Conservation (phyloP, 2,113 vertebrate genomes). For the Nothocercus nigrocapillus region DNA sequence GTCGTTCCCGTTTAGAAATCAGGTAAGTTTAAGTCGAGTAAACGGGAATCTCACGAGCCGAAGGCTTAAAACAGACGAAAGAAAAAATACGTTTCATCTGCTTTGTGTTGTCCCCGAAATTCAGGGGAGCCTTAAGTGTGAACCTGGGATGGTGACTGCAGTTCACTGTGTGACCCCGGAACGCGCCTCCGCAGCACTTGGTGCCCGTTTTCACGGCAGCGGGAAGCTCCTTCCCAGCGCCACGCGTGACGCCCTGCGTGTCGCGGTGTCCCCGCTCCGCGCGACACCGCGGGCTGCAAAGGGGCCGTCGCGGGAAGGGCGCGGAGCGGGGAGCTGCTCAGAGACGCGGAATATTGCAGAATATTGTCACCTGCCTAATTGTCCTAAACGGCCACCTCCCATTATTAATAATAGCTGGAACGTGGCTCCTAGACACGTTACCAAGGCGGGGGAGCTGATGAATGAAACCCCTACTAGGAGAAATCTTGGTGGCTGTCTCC, state of each 20-base stretch:
- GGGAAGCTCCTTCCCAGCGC: neutral
- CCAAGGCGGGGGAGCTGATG: constrained; percentile 79
- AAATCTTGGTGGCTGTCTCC: constrained; percentile 91
- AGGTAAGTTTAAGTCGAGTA: neutral
- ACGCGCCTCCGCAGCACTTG: neutral
- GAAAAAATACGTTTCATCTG: neutral
- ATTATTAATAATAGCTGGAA: constrained; percentile 87
- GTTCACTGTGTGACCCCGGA: neutral
- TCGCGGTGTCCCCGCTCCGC: neutral
- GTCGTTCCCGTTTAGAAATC: constrained; percentile 44
- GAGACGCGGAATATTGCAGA: constrained; percentile 61
- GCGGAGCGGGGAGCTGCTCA: neutral
- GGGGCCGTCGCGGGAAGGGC: too few relatives aligned
- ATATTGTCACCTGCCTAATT: constrained; percentile 95
- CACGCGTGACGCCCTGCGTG: neutral
- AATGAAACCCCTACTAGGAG: constrained; percentile 84
- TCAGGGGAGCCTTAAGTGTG: neutral
- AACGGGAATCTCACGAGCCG: neutral
- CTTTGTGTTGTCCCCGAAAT: neutral
- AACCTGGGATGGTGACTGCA: accelerated
- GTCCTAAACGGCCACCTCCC: constrained; percentile 78
- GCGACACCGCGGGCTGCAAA: too few relatives aligned
- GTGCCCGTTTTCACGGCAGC: neutral
- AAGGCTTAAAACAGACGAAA: neutral
- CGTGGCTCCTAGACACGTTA: constrained; percentile 78